phyloP scores from a whole-genome alignment of 2,113 vertebrate genomes.

The Onychostoma macrolepis region DNA sequence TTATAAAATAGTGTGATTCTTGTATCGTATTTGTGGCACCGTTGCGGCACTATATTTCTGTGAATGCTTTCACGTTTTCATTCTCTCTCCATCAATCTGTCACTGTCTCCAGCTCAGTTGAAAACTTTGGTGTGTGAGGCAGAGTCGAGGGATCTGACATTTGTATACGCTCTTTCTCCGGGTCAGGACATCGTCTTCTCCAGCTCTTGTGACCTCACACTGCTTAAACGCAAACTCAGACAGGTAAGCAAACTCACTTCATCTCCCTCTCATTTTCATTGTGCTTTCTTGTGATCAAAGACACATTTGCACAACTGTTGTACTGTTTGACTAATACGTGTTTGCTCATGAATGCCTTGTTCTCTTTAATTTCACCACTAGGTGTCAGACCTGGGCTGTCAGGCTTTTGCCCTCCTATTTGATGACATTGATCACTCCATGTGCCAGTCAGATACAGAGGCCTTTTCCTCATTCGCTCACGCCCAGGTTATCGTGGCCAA shows the following conservation, averaged over 20 bases:
- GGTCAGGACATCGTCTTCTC: slow-evolving; percentile 89
- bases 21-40: background rate
- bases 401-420: slow-evolving; percentile 84
- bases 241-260: slow-evolving; percentile 72
- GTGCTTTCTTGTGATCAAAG: background rate
- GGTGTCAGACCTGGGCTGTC: slow-evolving; percentile 84
- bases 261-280: slow-evolving; percentile 21
- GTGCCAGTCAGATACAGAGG: slow-evolving; percentile 84
- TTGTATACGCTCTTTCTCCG: slow-evolving; percentile 85
- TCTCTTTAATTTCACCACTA: slow-evolving; percentile 54
- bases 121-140: slow-evolving; percentile 77
- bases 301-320: background rate
- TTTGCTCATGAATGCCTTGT: background rate
- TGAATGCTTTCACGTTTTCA: background rate
- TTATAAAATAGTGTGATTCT: background rate
- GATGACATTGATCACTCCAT: slow-evolving; percentile 87
- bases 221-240: slow-evolving; percentile 86
- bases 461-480: slow-evolving; percentile 84
- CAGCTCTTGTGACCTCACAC: slow-evolving; percentile 79
- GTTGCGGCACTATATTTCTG: background rate
- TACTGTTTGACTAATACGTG: background rate
- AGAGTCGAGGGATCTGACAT: slow-evolving; percentile 72
- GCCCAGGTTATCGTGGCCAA: slow-evolving; percentile 86
- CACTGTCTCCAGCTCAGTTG: slow-evolving; percentile 71
- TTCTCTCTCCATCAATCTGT: background rate